Percentiles rank a stretch among this genome's conserved stretches.
phyloP scores from a whole-genome alignment of 2,888 invertebrate species.

The Idaea aversata region DNA sequence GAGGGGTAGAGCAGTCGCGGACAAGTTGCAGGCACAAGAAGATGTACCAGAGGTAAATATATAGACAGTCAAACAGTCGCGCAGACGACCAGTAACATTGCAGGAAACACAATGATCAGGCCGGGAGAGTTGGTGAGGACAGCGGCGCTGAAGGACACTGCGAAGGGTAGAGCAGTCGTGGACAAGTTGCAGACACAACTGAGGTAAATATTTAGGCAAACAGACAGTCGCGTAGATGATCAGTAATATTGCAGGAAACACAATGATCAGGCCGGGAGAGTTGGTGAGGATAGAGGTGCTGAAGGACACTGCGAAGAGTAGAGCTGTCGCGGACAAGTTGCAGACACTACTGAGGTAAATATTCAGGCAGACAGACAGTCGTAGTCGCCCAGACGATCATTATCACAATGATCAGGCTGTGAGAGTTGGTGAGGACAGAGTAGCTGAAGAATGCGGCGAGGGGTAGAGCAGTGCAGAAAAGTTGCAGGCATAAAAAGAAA shows the following conservation, averaged over 20 bases:
- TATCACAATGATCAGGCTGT: no score
- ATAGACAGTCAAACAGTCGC: background rate
- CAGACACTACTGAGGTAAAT: constrained; percentile 65
- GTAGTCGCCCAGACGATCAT: no score
- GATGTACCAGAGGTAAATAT: constrained; percentile 74
- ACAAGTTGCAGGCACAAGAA: constrained; percentile 63
- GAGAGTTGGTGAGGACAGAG: no score
- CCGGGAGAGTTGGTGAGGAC: constrained; percentile 71
- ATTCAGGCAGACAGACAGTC: no score
- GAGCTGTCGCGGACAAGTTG: constrained; percentile 69
- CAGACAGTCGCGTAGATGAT: constrained; percentile 73
- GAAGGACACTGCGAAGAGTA: constrained; percentile 73
- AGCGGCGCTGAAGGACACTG: constrained; percentile 71
- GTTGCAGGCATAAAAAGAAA: no score
- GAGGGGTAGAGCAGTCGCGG: constrained; percentile 70
- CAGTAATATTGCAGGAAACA: constrained; percentile 68
- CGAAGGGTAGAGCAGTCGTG: constrained; percentile 70
- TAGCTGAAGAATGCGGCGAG: no score
- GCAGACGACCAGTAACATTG: constrained; percentile 62
- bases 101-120: constrained; percentile 70
- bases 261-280: constrained; percentile 71
- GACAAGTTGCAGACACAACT: constrained; percentile 64
- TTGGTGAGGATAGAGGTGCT: constrained; percentile 68
- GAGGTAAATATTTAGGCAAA: constrained; percentile 65
- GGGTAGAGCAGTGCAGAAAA: no score